Evolutionary conservation across 2,797 vertebrate genomes (phyloP).

Genomic region (Carapus acus): DNA sequence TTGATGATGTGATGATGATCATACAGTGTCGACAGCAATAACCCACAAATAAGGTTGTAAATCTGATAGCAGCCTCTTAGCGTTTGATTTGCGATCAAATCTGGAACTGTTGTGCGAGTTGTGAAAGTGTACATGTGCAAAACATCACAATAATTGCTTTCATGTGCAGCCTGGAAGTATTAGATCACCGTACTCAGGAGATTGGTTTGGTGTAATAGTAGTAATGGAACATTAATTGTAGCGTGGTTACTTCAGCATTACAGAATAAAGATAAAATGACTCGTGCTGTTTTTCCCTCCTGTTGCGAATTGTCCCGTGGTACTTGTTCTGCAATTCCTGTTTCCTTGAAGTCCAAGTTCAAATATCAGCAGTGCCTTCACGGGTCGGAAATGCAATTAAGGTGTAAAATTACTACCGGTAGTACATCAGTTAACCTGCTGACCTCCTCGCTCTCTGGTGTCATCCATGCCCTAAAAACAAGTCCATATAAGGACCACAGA

Average conservation of each 20-base stretch:
- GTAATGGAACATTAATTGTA: constrained; percentile 17
- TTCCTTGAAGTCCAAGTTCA: constrained; percentile 11
- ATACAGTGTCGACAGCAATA: no score
- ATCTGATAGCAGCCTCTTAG: no score
- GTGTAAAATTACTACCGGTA: constrained; percentile 9
- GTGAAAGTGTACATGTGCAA: no score
- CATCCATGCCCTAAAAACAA: constrained; percentile 27
- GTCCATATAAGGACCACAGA: constrained; percentile 18
- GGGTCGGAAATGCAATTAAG: not conserved
- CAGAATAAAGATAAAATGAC: constrained; percentile 15
- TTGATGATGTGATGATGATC: no score
- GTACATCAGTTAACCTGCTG: constrained; percentile 32
- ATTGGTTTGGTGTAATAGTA: constrained; percentile 14
- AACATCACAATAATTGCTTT: no score
- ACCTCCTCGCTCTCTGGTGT: constrained; percentile 23
- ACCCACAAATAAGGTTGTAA: no score
- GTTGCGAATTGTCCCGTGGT: not conserved
- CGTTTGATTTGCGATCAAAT: no score
- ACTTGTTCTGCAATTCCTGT: constrained; percentile 11
- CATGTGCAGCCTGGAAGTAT: no score
- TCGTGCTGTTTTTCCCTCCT: constrained; percentile 16
- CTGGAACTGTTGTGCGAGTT: no score
- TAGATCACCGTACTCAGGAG: not conserved
- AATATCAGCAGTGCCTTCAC: not conserved
- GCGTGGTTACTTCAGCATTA: constrained; percentile 20